Percentiles rank a stretch among this genome's conserved stretches.
These are phyloP conservation scores for Corythornis vintsioides DNA, from an alignment of 2,113 vertebrate species.

Conservation along the genomic window DNA sequence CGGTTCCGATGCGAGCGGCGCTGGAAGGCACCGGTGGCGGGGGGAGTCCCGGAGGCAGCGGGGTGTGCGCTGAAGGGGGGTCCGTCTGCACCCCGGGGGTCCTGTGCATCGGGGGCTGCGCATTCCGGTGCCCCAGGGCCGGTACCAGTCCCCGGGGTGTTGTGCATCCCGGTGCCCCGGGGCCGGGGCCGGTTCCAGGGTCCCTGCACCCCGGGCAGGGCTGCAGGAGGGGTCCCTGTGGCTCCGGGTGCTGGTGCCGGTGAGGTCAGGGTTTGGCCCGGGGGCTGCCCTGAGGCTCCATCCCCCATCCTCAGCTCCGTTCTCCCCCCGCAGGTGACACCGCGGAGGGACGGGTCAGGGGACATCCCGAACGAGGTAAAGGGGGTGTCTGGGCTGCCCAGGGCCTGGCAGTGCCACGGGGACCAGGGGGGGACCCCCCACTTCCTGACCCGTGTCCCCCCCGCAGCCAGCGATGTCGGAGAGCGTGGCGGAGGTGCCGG, in stretches of 20 bases:
- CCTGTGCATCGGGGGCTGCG: neutral
- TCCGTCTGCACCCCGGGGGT: neutral
- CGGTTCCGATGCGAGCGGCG: neutral
- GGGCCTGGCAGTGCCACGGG: neutral
- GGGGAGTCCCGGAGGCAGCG: neutral
- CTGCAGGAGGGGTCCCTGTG: neutral
- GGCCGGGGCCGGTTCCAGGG: neutral
- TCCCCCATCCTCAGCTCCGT: neutral
- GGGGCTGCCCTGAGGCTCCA: neutral
- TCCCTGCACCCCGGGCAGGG: neutral
- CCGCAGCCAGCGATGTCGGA: slow-evolving; percentile 72
- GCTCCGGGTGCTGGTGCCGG: neutral
- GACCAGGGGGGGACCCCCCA: neutral
- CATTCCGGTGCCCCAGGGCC: slow-evolving; percentile 18
- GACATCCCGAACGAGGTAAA: neutral
- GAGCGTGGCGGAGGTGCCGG: slow-evolving; percentile 49
- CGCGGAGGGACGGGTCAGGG: neutral
- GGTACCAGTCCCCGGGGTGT: slow-evolving; percentile 36
- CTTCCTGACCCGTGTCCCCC: neutral
- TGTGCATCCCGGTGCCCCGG: slow-evolving; percentile 12
- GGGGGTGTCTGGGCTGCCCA: no score
- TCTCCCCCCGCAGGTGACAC: neutral
- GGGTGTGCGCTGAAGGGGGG: neutral
- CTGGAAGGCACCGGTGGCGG: neutral
- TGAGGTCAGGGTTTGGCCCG: neutral